Conservation (phyloP, 2,888 invertebrate genomes). For the Reticulitermes lucifugus region DNA sequence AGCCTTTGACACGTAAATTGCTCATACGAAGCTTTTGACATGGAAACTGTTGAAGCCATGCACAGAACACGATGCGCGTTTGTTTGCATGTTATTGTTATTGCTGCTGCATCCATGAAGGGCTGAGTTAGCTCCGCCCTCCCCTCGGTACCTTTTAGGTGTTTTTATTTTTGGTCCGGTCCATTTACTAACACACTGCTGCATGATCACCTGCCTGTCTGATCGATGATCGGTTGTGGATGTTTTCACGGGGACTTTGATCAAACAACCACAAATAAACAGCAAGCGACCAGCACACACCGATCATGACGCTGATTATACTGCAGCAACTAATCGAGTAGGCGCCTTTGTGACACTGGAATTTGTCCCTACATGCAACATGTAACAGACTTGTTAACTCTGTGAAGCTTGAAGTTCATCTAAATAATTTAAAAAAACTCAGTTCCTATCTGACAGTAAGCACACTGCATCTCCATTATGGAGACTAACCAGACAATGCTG, state of each 20-base stretch:
- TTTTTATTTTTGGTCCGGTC: neutral
- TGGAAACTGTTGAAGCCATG: slow-evolving; percentile 27
- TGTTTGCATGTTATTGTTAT: slow-evolving; percentile 30
- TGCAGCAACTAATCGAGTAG: neutral
- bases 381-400: neutral
- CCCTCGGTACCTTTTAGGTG: neutral
- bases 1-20: slow-evolving; percentile 46
- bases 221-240: slow-evolving; percentile 24
- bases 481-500: too few relatives aligned
- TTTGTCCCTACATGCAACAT: slow-evolving; percentile 8
- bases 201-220: slow-evolving; percentile 21
- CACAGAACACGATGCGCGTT: neutral
- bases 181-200: slow-evolving; percentile 13
- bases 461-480: too few relatives aligned
- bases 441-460: too few relatives aligned
- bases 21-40: slow-evolving; percentile 42
- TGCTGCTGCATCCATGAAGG: neutral
- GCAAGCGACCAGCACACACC: neutral
- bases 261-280: slow-evolving; percentile 26
- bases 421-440: too few relatives aligned
- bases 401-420: too few relatives aligned
- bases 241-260: slow-evolving; percentile 18
- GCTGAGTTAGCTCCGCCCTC: neutral
- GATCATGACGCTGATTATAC: neutral
- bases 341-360: slow-evolving; percentile 30